These are phyloP conservation scores for Sciurus carolinensis DNA, from an alignment of 2,797 vertebrate genomes.

Conservation along the genomic window DNA sequence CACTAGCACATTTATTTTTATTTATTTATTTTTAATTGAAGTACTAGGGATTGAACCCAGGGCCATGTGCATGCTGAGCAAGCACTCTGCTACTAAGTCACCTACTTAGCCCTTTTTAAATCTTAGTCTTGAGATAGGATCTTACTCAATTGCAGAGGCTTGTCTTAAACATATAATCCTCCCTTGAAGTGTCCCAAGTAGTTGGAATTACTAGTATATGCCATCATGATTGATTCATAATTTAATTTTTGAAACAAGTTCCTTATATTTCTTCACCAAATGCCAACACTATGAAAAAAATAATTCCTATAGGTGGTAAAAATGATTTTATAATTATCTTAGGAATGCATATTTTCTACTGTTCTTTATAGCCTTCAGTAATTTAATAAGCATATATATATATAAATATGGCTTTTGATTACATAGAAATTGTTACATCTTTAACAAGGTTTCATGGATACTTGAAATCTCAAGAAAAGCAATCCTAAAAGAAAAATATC, in stretches of 20 bases:
- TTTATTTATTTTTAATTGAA: not conserved
- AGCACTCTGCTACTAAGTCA: not conserved
- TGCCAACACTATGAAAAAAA: not conserved
- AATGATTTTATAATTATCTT: not conserved
- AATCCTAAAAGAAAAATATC: not conserved
- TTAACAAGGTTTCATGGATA: not conserved
- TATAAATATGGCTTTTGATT: not conserved
- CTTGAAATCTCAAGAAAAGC: not conserved
- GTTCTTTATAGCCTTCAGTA: not conserved
- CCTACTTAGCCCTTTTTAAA: not conserved
- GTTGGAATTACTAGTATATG: not conserved
- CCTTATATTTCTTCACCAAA: not conserved
- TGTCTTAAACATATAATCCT: not conserved
- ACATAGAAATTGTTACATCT: not conserved
- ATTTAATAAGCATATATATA: not conserved
- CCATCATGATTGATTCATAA: not conserved
- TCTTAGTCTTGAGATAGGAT: not conserved
- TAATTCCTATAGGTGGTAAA: not conserved
- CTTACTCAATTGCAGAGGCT: not conserved
- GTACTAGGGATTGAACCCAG: not conserved
- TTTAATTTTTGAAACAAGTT: conserved; percentile 5
- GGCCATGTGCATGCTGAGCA: not conserved
- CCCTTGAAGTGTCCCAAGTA: not conserved
- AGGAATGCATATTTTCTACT: not conserved
- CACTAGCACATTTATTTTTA: not conserved